A percentile compares a stretch with the other conserved stretches of the same genome.
These are phyloP conservation scores for Megalopta genalis DNA, from an alignment of 1,140 invertebrate genomes.

Conservation along the genomic window DNA sequence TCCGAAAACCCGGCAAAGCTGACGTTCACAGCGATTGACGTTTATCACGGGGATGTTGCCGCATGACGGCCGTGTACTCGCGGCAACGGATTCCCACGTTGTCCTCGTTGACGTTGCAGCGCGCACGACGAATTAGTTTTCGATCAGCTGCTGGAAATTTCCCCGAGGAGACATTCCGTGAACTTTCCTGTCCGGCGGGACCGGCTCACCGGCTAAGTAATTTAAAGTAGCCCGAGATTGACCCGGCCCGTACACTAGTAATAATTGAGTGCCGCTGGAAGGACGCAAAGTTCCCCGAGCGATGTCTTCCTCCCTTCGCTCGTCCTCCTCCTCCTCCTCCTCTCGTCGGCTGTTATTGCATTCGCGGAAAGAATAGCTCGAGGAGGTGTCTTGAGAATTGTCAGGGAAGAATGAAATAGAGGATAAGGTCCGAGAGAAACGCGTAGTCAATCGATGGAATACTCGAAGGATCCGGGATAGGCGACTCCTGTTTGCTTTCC, in stretches of 20 bases:
- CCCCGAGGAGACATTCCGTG: constrained; percentile 49
- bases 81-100: neutral
- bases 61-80: neutral
- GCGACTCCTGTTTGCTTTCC: constrained; percentile 59
- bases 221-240: constrained; percentile 65
- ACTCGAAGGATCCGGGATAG: constrained; percentile 38
- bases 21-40: constrained; percentile 8
- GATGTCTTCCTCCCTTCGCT: neutral
- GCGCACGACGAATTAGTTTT: constrained; percentile 60
- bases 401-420: constrained; percentile 38
- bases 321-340: neutral
- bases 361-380: constrained; percentile 47
- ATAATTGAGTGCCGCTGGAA: constrained; percentile 56
- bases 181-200: constrained; percentile 42
- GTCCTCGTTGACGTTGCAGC: neutral
- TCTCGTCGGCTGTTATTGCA: constrained; percentile 44
- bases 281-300: constrained; percentile 31
- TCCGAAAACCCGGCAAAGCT: neutral
- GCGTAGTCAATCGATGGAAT: constrained; percentile 53
- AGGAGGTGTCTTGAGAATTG: constrained; percentile 52
- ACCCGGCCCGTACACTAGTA: constrained; percentile 48
- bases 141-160: constrained; percentile 57
- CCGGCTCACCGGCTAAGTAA: constrained; percentile 54
- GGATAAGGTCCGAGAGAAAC: constrained; percentile 22
- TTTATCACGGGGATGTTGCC: neutral